Base-by-base conservation (phyloP, 1,140 invertebrate genomes). In the Diabrotica undecimpunctata region DNA sequence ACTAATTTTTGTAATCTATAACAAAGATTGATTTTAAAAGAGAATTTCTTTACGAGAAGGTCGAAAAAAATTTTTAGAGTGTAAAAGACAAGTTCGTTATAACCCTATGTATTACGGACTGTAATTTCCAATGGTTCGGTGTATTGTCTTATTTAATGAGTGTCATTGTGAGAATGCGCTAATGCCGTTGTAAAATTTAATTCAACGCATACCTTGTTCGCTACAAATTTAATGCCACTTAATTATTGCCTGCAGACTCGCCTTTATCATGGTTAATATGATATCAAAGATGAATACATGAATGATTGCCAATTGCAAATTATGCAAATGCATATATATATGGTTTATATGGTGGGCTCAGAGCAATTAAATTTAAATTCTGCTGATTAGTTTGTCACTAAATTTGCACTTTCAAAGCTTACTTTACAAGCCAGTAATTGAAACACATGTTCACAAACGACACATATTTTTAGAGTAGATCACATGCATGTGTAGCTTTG, bases 281-380 rank as follows among this genome's bases (percentile, higher is more conserved):
- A n/a, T 46, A 46, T 46, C 41, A 46, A 46, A 46, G 41, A 46
- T 46, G 41, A 46, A 46, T 46, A 46, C 41, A 46, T 46, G 41
- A 46, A 46, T 46, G 8, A 46, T 46, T 4, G n/a, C 5, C 41
- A 46, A 46, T 46, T n/a, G 41, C 3, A n/a, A 46, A 46, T 46
- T 46, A 46, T 46, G 41, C n/a, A n/a, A 46, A 46, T 46, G 41
- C 41, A 46, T 25, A 46, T 46, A 10, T 46, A 46, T 46, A 46
- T n/a, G 41, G 8, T 46, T 46, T n/a, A 6, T 46, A 46, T 46
- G 8, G 4, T 46, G 8, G 41, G 25, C n/a, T 46, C 41, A 6
- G 8, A 46, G 8, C 8, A 46, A 46, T 46, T n/a, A 46, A 46
- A 46, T 10, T 46, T 46, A 10, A 46, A 6, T 46, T 46, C 41